Percentiles rank a stretch among this genome's conserved stretches.
Evolutionary conservation across 1,140 invertebrate genomes (phyloP).

Genomic region (Micrasema minimum): DNA sequence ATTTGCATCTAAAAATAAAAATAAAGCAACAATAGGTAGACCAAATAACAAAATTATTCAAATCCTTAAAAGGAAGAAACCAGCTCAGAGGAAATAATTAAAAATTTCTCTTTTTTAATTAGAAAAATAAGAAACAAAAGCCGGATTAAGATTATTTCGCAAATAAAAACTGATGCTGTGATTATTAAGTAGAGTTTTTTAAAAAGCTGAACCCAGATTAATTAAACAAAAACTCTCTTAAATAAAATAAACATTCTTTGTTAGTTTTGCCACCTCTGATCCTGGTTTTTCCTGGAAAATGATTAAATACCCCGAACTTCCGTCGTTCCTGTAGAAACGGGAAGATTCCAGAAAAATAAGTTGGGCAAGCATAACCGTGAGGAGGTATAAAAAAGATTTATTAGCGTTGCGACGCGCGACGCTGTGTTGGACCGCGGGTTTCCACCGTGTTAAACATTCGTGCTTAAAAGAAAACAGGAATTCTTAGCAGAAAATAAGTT

Average conservation of each 20-base stretch:
- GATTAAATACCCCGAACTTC: constrained; percentile 37
- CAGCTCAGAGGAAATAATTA: no score
- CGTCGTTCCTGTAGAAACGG: constrained; percentile 13
- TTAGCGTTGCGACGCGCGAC: constrained; percentile 23
- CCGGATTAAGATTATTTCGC: no score
- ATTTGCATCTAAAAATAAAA: no score
- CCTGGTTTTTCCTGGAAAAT: constrained; percentile 21
- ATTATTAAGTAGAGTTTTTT: not conserved
- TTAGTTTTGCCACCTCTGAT: constrained; percentile 14
- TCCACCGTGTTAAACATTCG: no score
- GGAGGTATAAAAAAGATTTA: constrained; percentile 40
- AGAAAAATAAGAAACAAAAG: no score
- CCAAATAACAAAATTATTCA: no score
- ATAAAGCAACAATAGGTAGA: no score
- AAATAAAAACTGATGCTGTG: not conserved
- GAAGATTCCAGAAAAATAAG: constrained; percentile 33
- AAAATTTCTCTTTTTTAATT: no score
- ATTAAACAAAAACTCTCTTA: not conserved
- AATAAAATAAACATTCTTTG: not conserved
- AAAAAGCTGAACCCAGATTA: not conserved
- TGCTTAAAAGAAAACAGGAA: no score
- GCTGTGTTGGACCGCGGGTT: not conserved
- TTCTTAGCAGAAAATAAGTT: no score
- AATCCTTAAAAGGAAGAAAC: no score
- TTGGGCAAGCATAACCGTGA: constrained; percentile 31